These are phyloP conservation scores for Trichonephila clavipes DNA, from an alignment of 1,140 invertebrate genomes.

Conservation along the genomic window DNA sequence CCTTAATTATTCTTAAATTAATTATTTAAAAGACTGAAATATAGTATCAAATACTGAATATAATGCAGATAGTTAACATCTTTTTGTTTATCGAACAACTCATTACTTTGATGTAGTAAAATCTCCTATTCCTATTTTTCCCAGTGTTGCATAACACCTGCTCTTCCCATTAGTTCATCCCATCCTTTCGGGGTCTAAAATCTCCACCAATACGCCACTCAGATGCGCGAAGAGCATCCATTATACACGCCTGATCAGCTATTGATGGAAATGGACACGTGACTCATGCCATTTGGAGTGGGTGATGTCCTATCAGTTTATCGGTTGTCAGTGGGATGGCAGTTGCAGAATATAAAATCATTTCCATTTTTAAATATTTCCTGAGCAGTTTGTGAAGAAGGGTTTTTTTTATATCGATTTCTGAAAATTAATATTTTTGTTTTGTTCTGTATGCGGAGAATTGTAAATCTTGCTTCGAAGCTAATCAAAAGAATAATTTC, in stretches of 20 bases:
- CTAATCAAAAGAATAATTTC: too few relatives aligned
- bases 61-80: too few relatives aligned
- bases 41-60: too few relatives aligned
- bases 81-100: too few relatives aligned
- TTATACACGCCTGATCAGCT: conserved; percentile 61
- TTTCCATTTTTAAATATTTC: background rate
- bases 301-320: conserved; percentile 14
- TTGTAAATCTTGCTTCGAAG: too few relatives aligned
- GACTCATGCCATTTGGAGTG: conserved; percentile 36
- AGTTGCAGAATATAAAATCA: background rate
- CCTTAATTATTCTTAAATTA: too few relatives aligned
- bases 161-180: conserved; percentile 38
- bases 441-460: too few relatives aligned
- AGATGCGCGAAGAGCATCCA: conserved; percentile 1
- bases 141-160: background rate
- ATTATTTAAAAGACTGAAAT: too few relatives aligned
- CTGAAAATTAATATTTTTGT: too few relatives aligned
- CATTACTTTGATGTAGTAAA: background rate
- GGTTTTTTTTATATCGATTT: too few relatives aligned
- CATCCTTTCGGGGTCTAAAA: conserved; percentile 5
- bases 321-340: background rate
- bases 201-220: conserved; percentile 29
- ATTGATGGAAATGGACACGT: conserved; percentile 57
- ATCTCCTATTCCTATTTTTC: background rate
- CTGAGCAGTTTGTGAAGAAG: background rate